These are phyloP conservation scores for Hexactinellida sp. DNA, from an alignment of 37 sponge, comb jelly and placozoan genomes.

Conservation along the genomic window DNA sequence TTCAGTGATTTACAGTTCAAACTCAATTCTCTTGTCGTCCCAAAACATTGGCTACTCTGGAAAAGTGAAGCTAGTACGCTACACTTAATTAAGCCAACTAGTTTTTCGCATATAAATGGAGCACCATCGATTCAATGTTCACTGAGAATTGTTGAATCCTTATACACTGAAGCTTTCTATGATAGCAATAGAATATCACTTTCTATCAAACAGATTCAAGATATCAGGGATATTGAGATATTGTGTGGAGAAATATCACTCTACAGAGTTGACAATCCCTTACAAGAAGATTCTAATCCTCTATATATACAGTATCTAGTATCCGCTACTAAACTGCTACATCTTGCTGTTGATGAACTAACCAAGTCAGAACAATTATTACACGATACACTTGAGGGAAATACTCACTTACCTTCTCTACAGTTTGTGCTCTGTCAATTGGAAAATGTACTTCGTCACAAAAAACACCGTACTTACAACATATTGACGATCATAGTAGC, in stretches of 20 bases:
- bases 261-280: background rate
- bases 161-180: background rate
- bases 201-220: background rate
- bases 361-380: background rate
- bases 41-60: constrained; percentile 1
- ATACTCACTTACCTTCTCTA: background rate
- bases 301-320: background rate
- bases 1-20: background rate
- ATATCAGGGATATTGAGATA: background rate
- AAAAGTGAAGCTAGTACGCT: background rate
- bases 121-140: background rate
- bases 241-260: background rate
- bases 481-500: background rate
- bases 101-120: background rate
- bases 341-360: background rate
- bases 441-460: background rate
- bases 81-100: background rate
- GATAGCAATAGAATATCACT: background rate
- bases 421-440: background rate
- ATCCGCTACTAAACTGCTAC: background rate
- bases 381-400: background rate
- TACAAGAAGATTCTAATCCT: background rate
- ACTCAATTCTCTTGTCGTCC: background rate
- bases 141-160: background rate
- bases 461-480: background rate